Conservation (phyloP, 2,113 vertebrate genomes). For the Felis chaus region DNA sequence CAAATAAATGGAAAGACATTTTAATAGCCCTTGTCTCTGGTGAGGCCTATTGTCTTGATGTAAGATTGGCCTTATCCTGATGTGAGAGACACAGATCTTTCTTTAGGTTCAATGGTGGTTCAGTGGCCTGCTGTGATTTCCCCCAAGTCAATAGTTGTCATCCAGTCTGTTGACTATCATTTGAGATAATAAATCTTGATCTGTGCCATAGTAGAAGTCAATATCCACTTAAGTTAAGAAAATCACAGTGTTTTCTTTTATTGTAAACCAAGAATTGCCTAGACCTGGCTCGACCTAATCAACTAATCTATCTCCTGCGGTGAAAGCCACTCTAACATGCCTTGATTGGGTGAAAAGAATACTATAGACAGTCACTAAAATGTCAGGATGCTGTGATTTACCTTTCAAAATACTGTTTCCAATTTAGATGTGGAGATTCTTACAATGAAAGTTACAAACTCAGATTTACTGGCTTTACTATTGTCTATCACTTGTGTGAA, state of each 20-base stretch:
- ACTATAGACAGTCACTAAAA: neutral
- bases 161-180: slow-evolving; percentile 64
- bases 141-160: slow-evolving; percentile 53
- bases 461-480: neutral
- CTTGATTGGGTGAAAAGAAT: neutral
- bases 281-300: neutral
- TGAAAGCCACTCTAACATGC: neutral
- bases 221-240: slow-evolving; percentile 78
- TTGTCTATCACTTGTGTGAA: neutral
- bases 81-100: neutral
- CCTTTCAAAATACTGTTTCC: neutral
- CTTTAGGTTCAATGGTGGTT: slow-evolving; percentile 22
- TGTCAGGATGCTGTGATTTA: slow-evolving; percentile 6
- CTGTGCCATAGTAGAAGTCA: slow-evolving; percentile 67
- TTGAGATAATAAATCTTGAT: slow-evolving; percentile 77
- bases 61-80: slow-evolving; percentile 19
- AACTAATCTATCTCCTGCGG: slow-evolving; percentile 43
- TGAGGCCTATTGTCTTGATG: neutral
- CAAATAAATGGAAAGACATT: slow-evolving; percentile 10
- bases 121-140: slow-evolving; percentile 58
- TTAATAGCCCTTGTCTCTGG: neutral
- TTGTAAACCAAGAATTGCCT: slow-evolving; percentile 61
- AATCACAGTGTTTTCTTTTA: slow-evolving; percentile 72
- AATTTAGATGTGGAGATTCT: neutral
- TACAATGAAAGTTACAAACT: neutral